phyloP scores from a whole-genome alignment of 2,797 vertebrate genomes.

The Channallabes apus region DNA sequence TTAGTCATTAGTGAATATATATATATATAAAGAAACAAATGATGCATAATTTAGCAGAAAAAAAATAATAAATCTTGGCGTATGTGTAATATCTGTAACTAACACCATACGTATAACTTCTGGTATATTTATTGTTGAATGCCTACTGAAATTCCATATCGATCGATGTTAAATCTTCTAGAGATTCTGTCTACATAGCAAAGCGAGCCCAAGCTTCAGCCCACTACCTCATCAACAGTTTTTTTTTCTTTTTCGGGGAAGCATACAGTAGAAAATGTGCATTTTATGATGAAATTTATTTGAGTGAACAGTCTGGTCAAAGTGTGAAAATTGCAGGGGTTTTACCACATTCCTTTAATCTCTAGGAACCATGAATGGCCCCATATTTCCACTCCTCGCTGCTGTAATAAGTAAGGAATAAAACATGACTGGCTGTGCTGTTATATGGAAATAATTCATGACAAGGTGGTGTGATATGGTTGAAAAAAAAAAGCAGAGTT shows the following conservation, averaged over 20 bases:
- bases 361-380: background rate
- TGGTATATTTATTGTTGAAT: background rate
- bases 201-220: background rate
- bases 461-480: background rate
- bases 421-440: background rate
- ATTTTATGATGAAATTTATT: conserved; percentile 10
- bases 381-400: background rate
- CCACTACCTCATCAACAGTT: background rate
- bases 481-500: background rate
- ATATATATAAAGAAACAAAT: background rate
- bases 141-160: background rate
- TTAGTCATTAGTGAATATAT: background rate
- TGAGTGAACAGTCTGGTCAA: conserved; percentile 1
- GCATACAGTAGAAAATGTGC: background rate
- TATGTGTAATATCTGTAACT: background rate
- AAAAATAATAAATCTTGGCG: background rate
- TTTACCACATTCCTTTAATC: conserved; percentile 1
- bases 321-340: background rate
- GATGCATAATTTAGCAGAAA: background rate
- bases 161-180: background rate
- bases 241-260: background rate
- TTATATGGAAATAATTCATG: background rate
- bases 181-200: background rate
- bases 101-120: background rate
- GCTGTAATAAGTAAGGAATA: background rate